Conservation (phyloP, 2,113 vertebrate genomes). For the Strigops habroptila region DNA sequence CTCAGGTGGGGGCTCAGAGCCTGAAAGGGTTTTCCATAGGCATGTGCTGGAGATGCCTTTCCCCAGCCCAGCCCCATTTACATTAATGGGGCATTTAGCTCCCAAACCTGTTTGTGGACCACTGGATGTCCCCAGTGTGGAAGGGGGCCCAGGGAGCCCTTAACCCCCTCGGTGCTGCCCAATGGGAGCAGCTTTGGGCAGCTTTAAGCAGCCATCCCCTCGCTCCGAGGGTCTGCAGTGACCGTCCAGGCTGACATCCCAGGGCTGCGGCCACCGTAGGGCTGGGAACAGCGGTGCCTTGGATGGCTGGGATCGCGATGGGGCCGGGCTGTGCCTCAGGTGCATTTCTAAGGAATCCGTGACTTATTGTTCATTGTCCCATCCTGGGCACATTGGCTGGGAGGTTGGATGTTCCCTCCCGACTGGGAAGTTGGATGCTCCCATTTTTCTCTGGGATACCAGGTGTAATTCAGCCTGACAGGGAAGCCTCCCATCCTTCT, state of each 20-base stretch:
- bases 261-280: accelerated
- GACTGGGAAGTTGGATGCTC: neutral
- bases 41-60: slow-evolving; percentile 21
- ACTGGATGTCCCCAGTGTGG: neutral
- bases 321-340: accelerated
- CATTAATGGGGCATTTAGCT: slow-evolving; percentile 38
- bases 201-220: neutral
- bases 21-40: neutral
- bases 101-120: slow-evolving; percentile 27
- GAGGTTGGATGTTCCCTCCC: neutral
- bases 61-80: neutral
- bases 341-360: neutral
- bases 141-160: neutral
- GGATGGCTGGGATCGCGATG: neutral
- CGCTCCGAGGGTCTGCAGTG: accelerated
- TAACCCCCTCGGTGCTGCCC: neutral
- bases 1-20: neutral
- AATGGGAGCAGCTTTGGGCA: neutral
- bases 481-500: neutral
- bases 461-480: neutral
- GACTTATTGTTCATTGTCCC: neutral
- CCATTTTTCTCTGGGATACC: neutral
- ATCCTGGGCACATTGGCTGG: neutral
- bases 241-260: too few relatives aligned
- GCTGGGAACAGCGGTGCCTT: accelerated